Percentiles rank a stretch among this genome's conserved stretches.
Evolutionary conservation across 2,113 vertebrate species (phyloP).

Genomic region (Vanacampus margaritifer): DNA sequence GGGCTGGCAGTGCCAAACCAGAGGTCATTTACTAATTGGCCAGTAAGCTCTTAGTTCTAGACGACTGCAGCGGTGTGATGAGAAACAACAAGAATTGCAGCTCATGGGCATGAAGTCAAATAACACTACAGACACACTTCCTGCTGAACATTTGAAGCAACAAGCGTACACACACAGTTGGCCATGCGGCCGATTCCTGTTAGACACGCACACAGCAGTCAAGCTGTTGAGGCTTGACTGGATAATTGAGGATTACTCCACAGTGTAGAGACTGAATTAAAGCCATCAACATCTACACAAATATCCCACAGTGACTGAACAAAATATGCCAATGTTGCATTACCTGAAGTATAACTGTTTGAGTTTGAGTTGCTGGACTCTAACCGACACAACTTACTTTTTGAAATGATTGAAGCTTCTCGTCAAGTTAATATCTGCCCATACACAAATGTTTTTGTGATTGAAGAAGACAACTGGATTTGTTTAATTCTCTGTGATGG

Average conservation of each 20-base stretch:
- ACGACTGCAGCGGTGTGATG: constrained; percentile 35
- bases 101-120: constrained; percentile 19
- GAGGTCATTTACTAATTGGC: constrained; percentile 61
- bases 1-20: constrained; percentile 45
- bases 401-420: not conserved
- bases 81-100: constrained; percentile 20
- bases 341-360: not conserved
- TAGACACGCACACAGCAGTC: constrained; percentile 16
- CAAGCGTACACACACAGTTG: constrained; percentile 20
- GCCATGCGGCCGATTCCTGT: constrained; percentile 29
- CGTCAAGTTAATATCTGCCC: not conserved
- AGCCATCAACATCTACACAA: constrained; percentile 19
- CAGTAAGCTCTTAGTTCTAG: constrained; percentile 35
- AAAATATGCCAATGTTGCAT: constrained; percentile 13
- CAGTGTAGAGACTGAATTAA: constrained; percentile 38
- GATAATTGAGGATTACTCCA: constrained; percentile 34
- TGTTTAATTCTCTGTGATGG: not conserved
- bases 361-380: not conserved
- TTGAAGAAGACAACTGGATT: not conserved
- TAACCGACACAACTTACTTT: not conserved
- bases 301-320: constrained; percentile 23
- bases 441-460: not conserved
- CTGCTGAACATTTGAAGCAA: constrained; percentile 21
- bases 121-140: constrained; percentile 26
- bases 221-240: constrained; percentile 30